Conservation (phyloP, 2,888 invertebrate species). For the Notocelia uddmanniana region DNA sequence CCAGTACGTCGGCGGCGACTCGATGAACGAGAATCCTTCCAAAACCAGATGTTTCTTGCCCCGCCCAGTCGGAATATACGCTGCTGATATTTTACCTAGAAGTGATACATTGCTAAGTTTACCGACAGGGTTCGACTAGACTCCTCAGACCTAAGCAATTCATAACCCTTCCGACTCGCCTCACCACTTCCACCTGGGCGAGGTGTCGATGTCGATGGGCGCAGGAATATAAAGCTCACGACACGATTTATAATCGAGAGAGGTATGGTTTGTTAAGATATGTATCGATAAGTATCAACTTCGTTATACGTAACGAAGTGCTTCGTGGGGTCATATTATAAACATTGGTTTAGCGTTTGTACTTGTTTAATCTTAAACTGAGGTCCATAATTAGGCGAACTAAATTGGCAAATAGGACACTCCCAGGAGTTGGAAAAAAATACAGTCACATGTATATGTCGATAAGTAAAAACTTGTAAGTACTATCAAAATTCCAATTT, state of each 20-base stretch:
- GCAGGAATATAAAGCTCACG: too few relatives aligned
- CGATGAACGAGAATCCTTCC: constrained; percentile 68
- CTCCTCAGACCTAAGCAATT: neutral
- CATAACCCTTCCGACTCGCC: too few relatives aligned
- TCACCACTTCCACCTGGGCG: neutral
- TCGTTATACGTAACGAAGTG: neutral
- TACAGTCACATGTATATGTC: too few relatives aligned
- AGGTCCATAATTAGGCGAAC: too few relatives aligned
- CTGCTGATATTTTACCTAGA: constrained; percentile 64
- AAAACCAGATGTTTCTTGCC: constrained; percentile 69
- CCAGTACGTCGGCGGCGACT: constrained; percentile 62
- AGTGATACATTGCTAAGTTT: constrained; percentile 44
- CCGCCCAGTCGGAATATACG: constrained; percentile 69
- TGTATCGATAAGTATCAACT: neutral
- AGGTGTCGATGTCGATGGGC: too few relatives aligned
- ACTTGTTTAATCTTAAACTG: neutral
- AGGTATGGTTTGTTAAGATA: too few relatives aligned
- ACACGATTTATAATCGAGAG: neutral
- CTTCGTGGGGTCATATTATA: neutral
- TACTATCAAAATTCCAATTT: too few relatives aligned
- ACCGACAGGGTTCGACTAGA: neutral
- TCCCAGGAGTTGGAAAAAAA: too few relatives aligned
- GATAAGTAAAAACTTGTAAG: too few relatives aligned
- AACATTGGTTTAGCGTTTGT: neutral
- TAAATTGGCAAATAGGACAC: too few relatives aligned